Evolutionary conservation across 2,113 vertebrate genomes (phyloP), one percentile per base, ranked within the genome.

Genomic region (Rhegmatorhina hoffmannsi): DNA sequence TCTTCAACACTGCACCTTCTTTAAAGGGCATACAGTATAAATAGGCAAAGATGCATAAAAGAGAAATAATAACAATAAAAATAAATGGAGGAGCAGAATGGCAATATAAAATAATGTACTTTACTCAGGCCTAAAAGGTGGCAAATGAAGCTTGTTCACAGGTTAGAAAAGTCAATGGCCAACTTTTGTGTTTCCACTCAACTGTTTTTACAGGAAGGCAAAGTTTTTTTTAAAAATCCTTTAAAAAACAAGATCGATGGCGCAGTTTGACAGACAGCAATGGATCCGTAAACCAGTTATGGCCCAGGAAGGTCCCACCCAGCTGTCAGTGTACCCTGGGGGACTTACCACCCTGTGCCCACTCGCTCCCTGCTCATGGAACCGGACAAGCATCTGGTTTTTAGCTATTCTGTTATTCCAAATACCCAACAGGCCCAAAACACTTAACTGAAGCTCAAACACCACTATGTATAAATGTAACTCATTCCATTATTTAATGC

Each of bases 221-320:
- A 74, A 46, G 4, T n/a, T 49, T 43, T 28, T 28, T 17, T 15
- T 1, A 2, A 18, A 46, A 44, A 25, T 20, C 6, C 7, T 33
- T 66, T 21, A 36, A 26, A 58, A 60, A 81, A 18, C 10, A 16
- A 64, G 13, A 76, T 10, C 25, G 29, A 52, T 38, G 80, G 62
- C 10, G 9, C 58, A 74, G 17, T n/a, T 2, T 38, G 31, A 62
- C 19, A 83, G 43, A 62, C 3, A 70, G n/a, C 25, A 85, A 28
- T 1, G 2, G 31, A 76, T 49, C 25, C 56, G 44, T n/a, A 75
- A 72, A 28, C 8, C 20, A 70, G 2, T 5, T 0, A 0, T 0
- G 3, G 38, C n/a, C 24, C 53, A 33, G 18, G 31, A 60, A 52
- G 21, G 20, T 56, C 14, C 12, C 25, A 64, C 3, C 7, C 38